These are phyloP conservation scores for Melinopterus prodromus DNA, from an alignment of 2,888 invertebrate species.

Conservation along the genomic window DNA sequence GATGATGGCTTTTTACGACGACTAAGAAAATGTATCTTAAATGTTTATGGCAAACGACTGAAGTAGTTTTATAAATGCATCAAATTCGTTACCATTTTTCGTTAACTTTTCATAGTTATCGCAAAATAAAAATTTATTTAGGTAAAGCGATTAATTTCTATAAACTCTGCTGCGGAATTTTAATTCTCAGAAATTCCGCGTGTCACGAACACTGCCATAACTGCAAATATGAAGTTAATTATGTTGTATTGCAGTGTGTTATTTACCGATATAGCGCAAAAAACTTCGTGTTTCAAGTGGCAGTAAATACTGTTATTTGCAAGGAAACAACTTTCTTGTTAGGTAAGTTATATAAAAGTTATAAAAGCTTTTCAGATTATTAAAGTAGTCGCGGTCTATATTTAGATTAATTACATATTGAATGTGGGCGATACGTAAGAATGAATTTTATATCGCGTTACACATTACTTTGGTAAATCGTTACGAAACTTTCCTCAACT, in stretches of 20 bases:
- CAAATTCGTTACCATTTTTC: background rate
- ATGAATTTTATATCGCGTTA: background rate
- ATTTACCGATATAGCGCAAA: background rate
- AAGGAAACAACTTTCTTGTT: slow-evolving; percentile 4
- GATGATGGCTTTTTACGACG: background rate
- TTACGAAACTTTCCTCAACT: background rate
- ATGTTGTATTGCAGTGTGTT: background rate
- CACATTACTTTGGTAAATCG: background rate
- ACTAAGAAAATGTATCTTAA: background rate
- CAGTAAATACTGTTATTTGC: background rate
- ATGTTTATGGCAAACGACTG: background rate
- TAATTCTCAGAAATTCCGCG: background rate
- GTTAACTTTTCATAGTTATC: too few relatives aligned
- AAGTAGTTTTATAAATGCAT: background rate
- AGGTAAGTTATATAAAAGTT: slow-evolving; percentile 4
- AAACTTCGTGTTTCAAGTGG: background rate
- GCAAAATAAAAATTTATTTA: too few relatives aligned
- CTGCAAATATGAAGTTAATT: background rate
- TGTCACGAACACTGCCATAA: background rate
- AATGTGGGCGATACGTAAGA: background rate
- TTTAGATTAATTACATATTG: slow-evolving; percentile 4
- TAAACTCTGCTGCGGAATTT: too few relatives aligned
- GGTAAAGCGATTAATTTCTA: too few relatives aligned
- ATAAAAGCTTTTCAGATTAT: background rate
- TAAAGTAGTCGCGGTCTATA: background rate